phyloP scores from a whole-genome alignment of 2,113 vertebrate genomes.

The Nymphicus hollandicus region DNA sequence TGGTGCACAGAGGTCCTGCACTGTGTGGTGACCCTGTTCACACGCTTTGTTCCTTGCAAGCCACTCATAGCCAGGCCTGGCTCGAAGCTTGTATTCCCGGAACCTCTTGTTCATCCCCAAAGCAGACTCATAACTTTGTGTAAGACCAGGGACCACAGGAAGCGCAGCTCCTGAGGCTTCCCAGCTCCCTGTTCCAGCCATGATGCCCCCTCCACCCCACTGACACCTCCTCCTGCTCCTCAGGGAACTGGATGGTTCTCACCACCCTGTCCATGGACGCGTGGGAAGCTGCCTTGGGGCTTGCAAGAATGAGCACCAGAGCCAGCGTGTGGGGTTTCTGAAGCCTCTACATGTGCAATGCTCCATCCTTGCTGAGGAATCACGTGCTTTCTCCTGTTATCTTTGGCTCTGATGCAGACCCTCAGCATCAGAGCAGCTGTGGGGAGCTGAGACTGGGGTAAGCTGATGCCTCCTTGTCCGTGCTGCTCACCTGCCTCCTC shows the following conservation, averaged over 20 bases:
- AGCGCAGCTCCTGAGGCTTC: background rate
- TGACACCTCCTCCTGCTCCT: background rate
- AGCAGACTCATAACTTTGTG: background rate
- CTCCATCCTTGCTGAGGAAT: background rate
- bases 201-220: background rate
- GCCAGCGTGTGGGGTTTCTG: rapidly evolving
- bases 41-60: background rate
- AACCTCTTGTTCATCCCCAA: background rate
- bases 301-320: background rate
- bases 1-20: background rate
- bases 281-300: background rate
- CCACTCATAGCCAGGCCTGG: background rate
- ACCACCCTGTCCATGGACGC: background rate
- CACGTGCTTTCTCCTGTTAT: background rate
- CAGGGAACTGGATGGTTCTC: background rate
- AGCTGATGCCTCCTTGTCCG: background rate
- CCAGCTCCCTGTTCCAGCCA: background rate
- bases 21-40: background rate
- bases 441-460: background rate
- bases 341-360: background rate
- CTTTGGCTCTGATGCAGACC: background rate
- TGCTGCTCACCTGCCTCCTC: background rate
- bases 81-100: background rate
- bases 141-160: background rate
- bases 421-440: background rate